Evolutionary conservation across 2,797 vertebrate species (phyloP).

Genomic region (Micromesistius poutassou): DNA sequence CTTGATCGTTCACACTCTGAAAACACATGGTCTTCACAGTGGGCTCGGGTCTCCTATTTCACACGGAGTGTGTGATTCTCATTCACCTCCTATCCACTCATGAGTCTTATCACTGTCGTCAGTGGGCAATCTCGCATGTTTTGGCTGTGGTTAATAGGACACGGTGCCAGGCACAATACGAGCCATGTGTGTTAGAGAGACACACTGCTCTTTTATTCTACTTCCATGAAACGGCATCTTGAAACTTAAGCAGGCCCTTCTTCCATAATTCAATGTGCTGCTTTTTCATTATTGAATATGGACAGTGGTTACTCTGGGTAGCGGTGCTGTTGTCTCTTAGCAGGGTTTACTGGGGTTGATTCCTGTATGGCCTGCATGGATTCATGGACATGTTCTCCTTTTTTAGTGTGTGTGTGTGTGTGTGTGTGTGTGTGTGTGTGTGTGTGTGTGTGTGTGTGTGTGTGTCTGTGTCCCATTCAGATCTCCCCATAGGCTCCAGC

Average conservation of each 20-base stretch:
- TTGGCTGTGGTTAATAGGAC: not conserved
- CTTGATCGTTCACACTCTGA: conserved; percentile 3
- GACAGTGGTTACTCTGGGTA: not conserved
- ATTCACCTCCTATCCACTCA: conserved; percentile 9
- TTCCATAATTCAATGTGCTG: not conserved
- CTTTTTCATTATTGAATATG: not conserved
- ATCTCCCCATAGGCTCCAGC: not conserved
- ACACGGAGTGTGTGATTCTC: conserved; percentile 21
- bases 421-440: not conserved
- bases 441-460: too few species aligned
- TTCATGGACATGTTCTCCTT: not conserved
- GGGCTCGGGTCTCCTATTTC: not conserved
- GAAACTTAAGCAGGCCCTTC: not conserved
- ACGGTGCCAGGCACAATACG: not conserved
- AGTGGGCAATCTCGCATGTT: not conserved
- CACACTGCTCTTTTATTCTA: not conserved
- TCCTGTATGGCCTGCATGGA: not conserved
- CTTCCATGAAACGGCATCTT: not conserved
- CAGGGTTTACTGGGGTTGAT: not conserved
- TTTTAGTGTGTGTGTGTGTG: not conserved
- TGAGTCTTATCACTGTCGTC: conserved; percentile 20
- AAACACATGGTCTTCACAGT: conserved; percentile 11
- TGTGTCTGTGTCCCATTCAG: not conserved
- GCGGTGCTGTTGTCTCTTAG: not conserved
- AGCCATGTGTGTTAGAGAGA: not conserved